Evolutionary conservation across 2,113 vertebrate species (phyloP).

Genomic region (Atrichornis clamosus): DNA sequence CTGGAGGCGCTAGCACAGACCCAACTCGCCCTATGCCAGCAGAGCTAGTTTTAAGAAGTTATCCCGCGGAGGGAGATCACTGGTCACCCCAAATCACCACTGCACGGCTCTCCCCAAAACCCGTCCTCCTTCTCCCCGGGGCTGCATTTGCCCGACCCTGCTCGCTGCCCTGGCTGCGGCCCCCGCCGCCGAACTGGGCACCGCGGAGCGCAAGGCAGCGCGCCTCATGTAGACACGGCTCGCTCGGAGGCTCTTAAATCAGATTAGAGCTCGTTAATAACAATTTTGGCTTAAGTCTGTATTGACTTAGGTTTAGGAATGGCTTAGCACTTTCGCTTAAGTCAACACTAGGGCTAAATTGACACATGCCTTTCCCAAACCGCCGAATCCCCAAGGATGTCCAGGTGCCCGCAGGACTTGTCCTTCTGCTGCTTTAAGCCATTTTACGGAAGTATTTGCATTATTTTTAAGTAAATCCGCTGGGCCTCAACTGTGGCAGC

Average conservation of each 20-base stretch:
- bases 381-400: not conserved
- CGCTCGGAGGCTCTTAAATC: constrained; percentile 35
- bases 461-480: not conserved
- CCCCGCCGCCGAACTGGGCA: not conserved
- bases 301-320: constrained; percentile 65
- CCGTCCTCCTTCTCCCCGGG: not conserved
- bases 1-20: not conserved
- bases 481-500: not conserved
- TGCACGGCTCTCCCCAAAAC: not conserved
- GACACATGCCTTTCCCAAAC: constrained; percentile 23
- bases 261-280: constrained; percentile 60
- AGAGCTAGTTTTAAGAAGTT: not conserved
- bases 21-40: not conserved
- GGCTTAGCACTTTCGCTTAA: constrained; percentile 58
- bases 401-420: not conserved
- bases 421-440: not conserved
- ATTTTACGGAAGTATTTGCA: not conserved
- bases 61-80: not conserved
- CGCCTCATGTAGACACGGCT: not conserved
- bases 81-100: not conserved
- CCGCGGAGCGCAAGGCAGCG: not conserved
- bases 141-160: not conserved
- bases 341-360: constrained; percentile 44
- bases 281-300: constrained; percentile 64
- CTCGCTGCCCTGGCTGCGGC: not conserved